A percentile compares a stretch with the other conserved stretches of the same genome.
Evolutionary conservation across 2,888 invertebrate species (phyloP).

Genomic region (Bursaphelenchus okinawaensis): DNA sequence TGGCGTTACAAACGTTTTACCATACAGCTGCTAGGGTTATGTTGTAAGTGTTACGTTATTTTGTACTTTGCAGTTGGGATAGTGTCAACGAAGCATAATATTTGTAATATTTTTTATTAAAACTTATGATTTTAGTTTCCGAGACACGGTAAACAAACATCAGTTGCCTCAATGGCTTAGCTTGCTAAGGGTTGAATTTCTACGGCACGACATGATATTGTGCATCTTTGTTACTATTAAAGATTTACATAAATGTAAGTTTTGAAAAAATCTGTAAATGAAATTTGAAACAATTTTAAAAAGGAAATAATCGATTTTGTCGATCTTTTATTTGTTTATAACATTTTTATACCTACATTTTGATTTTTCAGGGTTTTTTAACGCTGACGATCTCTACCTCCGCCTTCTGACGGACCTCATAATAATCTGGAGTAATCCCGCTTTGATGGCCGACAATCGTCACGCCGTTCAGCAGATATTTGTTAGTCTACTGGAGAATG

Average conservation of each 20-base stretch:
- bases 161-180: constrained; percentile 13
- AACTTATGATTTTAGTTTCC: constrained; percentile 1
- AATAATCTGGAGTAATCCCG: constrained; percentile 11
- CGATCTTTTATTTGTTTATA: too few relatives aligned
- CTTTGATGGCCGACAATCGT: constrained; percentile 13
- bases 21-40: constrained; percentile 7
- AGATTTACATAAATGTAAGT: constrained; percentile 11
- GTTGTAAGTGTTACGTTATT: not conserved
- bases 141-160: constrained; percentile 9
- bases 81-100: not conserved
- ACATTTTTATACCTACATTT: too few relatives aligned
- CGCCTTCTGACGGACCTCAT: constrained; percentile 11
- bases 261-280: too few relatives aligned
- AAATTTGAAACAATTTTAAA: too few relatives aligned
- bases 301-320: too few relatives aligned
- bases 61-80: not conserved
- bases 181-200: constrained; percentile 11
- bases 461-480: constrained; percentile 9
- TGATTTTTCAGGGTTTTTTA: constrained; percentile 14
- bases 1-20: constrained; percentile 4
- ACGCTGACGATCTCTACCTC: constrained; percentile 15
- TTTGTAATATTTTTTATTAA: not conserved
- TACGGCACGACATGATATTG: constrained; percentile 10
- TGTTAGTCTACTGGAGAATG: constrained; percentile 11
- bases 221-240: constrained; percentile 14